Conservation (phyloP, 2,113 vertebrate genomes). For the Neogobius melanostomus region DNA sequence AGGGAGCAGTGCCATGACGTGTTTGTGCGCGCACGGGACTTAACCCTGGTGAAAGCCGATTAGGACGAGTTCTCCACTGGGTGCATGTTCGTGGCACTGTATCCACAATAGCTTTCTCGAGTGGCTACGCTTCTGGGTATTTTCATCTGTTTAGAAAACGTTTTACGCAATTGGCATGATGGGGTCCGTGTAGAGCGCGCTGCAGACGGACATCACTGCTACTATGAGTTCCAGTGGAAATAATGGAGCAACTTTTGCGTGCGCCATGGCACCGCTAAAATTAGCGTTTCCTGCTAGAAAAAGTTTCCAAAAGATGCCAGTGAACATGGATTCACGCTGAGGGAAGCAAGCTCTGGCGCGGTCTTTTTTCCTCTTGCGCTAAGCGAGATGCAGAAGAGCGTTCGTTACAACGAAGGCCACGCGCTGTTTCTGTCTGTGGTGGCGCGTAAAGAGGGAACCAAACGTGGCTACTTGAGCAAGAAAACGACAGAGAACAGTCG, state of each 20-base stretch:
- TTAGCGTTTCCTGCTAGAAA: constrained; percentile 36
- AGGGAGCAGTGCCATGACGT: constrained; percentile 6
- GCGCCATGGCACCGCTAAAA: constrained; percentile 52
- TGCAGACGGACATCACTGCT: constrained; percentile 30
- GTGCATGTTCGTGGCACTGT: constrained; percentile 1
- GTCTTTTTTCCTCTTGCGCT: constrained; percentile 1
- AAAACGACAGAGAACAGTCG: constrained; percentile 93
- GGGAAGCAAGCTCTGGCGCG: not conserved
- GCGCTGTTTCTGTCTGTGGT: constrained; percentile 88
- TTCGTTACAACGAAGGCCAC: constrained; percentile 96
- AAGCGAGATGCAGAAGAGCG: constrained; percentile 90
- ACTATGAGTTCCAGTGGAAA: constrained; percentile 57
- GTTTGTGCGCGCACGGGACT: constrained; percentile 37
- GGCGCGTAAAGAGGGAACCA: constrained; percentile 94
- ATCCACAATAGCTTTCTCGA: constrained; percentile 34
- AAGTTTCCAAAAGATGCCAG: constrained; percentile 32
- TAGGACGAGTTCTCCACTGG: constrained; percentile 73
- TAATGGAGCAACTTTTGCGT: constrained; percentile 68
- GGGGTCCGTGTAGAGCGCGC: constrained; percentile 31
- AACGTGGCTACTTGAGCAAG: constrained; percentile 91
- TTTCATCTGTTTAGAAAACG: not conserved
- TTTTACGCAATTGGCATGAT: constrained; percentile 24
- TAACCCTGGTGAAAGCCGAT: constrained; percentile 83
- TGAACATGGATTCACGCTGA: constrained; percentile 50
- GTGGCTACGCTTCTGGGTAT: constrained; percentile 2